phyloP scores from a whole-genome alignment of 2,888 invertebrate species.

The Liodrosophila aerea region DNA sequence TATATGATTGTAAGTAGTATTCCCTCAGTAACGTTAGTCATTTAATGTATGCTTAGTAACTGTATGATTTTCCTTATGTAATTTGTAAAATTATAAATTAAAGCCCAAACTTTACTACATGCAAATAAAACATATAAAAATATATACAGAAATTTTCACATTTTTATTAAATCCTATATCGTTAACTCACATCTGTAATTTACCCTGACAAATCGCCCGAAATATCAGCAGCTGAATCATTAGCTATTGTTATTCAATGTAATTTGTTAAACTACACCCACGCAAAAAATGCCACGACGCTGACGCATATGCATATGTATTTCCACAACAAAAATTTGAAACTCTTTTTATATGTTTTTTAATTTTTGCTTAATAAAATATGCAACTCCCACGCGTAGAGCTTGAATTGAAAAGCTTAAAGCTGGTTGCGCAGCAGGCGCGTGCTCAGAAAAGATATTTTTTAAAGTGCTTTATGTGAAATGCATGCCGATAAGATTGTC shows the following conservation, averaged over 20 bases:
- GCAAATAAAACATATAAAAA: too few species aligned
- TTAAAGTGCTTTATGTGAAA: slow-evolving; percentile 17
- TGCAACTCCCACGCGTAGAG: slow-evolving; percentile 36
- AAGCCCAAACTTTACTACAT: too few species aligned
- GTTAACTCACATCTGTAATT: too few species aligned
- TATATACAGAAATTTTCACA: too few species aligned
- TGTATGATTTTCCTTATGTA: too few species aligned
- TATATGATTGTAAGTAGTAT: too few species aligned
- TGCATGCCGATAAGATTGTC: slow-evolving; percentile 16
- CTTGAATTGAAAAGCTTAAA: slow-evolving; percentile 7
- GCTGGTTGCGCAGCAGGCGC: slow-evolving; percentile 28
- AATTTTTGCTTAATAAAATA: slow-evolving; percentile 8
- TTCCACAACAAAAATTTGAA: slow-evolving; percentile 1
- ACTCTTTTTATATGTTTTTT: slow-evolving; percentile 22
- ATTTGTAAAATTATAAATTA: too few species aligned
- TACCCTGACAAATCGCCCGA: too few species aligned
- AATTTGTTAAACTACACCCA: slow-evolving; percentile 45
- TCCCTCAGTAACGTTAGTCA: too few species aligned
- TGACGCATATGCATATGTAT: slow-evolving; percentile 34
- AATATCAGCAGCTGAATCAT: neutral
- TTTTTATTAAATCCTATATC: too few species aligned
- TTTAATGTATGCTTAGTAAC: too few species aligned
- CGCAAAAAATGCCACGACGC: slow-evolving; percentile 54
- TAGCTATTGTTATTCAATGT: slow-evolving; percentile 35
- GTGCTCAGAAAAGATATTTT: slow-evolving; percentile 1